phyloP scores from a whole-genome alignment of 2,797 vertebrate genomes.

The Dicrostonyx torquatus region DNA sequence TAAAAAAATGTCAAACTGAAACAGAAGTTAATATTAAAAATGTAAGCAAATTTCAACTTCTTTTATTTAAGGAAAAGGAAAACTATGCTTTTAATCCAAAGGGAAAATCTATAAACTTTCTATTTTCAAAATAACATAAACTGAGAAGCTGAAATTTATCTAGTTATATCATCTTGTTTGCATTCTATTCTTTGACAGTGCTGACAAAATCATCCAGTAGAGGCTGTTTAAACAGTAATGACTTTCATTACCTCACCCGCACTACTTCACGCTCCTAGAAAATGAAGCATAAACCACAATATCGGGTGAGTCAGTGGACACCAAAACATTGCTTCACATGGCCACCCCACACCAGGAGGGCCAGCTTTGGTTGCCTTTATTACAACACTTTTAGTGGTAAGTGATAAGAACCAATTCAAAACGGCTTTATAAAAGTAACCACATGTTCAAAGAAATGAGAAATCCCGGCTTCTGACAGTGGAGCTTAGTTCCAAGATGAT shows the following conservation, averaged over 20 bases:
- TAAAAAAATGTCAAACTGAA: conserved; percentile 66
- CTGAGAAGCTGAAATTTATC: conserved; percentile 47
- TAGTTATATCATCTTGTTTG: conserved; percentile 35
- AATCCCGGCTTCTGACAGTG: conserved; percentile 36
- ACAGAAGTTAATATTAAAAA: conserved; percentile 54
- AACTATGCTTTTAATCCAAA: conserved; percentile 27
- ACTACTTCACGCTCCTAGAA: not conserved
- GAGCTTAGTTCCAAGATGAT: not conserved
- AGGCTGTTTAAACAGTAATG: conserved; percentile 56
- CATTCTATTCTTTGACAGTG: conserved; percentile 58
- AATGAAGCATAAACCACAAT: conserved; percentile 25
- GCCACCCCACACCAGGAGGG: not conserved
- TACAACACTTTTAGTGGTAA: conserved; percentile 46
- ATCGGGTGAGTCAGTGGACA: not conserved
- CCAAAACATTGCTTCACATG: conserved; percentile 28
- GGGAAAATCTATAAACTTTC: conserved; percentile 19
- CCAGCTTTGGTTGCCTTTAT: not conserved
- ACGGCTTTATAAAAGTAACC: not conserved
- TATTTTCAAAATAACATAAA: conserved; percentile 64
- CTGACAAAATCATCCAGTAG: conserved; percentile 60
- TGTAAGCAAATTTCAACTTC: conserved; percentile 49
- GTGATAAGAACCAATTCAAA: conserved; percentile 26
- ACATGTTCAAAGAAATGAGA: conserved; percentile 29
- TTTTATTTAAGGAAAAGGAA: conserved; percentile 43
- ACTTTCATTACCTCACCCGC: conserved; percentile 22